A percentile compares a stretch with the other conserved stretches of the same genome.
Conservation (phyloP, 1,140 invertebrate species). For the Reticulitermes speratus region DNA sequence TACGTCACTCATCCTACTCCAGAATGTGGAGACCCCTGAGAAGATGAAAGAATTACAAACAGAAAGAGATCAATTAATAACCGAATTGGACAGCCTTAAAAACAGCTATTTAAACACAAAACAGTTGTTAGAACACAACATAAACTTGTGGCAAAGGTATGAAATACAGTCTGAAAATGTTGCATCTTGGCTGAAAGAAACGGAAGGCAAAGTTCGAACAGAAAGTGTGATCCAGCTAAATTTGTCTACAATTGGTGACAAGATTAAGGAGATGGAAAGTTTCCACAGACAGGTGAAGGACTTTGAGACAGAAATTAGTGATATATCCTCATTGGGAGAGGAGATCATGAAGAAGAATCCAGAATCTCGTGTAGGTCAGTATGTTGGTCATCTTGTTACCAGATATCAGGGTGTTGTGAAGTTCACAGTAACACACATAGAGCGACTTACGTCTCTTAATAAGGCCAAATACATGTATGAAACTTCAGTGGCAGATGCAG, state of each 20-base stretch:
- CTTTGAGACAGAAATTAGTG: slow-evolving; percentile 64
- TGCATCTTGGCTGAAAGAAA: slow-evolving; percentile 81
- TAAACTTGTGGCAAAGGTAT: slow-evolving; percentile 77
- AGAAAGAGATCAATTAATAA: slow-evolving; percentile 63
- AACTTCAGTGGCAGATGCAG: slow-evolving; percentile 65
- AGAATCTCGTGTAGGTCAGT: slow-evolving; percentile 77
- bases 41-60: slow-evolving; percentile 60
- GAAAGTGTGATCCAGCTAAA: slow-evolving; percentile 69
- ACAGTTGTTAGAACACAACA: slow-evolving; percentile 65
- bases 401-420: slow-evolving; percentile 75
- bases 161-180: slow-evolving; percentile 75
- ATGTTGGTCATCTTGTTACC: slow-evolving; percentile 72
- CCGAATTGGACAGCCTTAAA: slow-evolving; percentile 68
- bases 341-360: slow-evolving; percentile 73
- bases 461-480: slow-evolving; percentile 66
- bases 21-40: slow-evolving; percentile 66
- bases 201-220: slow-evolving; percentile 73
- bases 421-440: slow-evolving; percentile 65
- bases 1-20: slow-evolving; percentile 63
- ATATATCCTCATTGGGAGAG: slow-evolving; percentile 66
- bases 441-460: slow-evolving; percentile 65
- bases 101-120: slow-evolving; percentile 68
- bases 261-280: slow-evolving; percentile 66
- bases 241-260: slow-evolving; percentile 55
- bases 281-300: slow-evolving; percentile 62